Conservation (phyloP, 1,140 invertebrate species). For the Asbolus verrucosus region DNA sequence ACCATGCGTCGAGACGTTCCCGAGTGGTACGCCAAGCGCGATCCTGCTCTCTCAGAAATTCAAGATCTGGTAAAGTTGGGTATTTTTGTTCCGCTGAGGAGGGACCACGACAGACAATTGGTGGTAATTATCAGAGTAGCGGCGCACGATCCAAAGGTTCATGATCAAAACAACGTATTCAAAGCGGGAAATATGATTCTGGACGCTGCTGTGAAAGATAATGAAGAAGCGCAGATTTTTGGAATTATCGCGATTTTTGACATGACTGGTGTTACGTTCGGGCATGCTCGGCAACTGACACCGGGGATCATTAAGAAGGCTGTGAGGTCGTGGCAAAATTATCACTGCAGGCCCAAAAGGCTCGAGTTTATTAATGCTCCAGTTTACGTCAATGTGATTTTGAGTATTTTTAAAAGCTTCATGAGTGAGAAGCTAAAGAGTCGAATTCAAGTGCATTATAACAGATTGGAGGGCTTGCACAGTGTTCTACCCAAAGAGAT, state of each 20-base stretch:
- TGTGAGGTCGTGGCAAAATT: conserved; percentile 77
- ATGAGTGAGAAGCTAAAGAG: conserved; percentile 76
- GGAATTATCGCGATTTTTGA: conserved; percentile 74
- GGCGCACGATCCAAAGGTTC: conserved; percentile 69
- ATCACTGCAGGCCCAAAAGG: conserved; percentile 76
- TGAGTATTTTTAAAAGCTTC: conserved; percentile 78
- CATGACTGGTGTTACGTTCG: conserved; percentile 69
- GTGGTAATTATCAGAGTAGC: conserved; percentile 71
- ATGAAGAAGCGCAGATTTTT: conserved; percentile 68
- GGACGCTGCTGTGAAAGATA: conserved; percentile 69
- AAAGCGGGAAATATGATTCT: conserved; percentile 72
- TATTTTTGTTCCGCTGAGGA: conserved; percentile 71
- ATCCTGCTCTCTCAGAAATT: conserved; percentile 70
- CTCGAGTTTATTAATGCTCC: conserved; percentile 81
- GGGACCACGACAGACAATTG: conserved; percentile 65
- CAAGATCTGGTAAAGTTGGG: conserved; percentile 71
- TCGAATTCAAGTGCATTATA: conserved; percentile 69
- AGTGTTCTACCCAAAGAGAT: conserved; percentile 66
- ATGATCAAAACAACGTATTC: conserved; percentile 71
- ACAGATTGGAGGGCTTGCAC: conserved; percentile 63
- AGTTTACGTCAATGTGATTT: conserved; percentile 73
- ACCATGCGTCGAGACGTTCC: conserved; percentile 67
- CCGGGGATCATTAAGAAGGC: conserved; percentile 70
- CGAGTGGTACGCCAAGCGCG: conserved; percentile 73
- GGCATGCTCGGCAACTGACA: conserved; percentile 72